These are phyloP conservation scores for Helleia helle DNA, from an alignment of 2,888 invertebrate species.

Conservation along the genomic window DNA sequence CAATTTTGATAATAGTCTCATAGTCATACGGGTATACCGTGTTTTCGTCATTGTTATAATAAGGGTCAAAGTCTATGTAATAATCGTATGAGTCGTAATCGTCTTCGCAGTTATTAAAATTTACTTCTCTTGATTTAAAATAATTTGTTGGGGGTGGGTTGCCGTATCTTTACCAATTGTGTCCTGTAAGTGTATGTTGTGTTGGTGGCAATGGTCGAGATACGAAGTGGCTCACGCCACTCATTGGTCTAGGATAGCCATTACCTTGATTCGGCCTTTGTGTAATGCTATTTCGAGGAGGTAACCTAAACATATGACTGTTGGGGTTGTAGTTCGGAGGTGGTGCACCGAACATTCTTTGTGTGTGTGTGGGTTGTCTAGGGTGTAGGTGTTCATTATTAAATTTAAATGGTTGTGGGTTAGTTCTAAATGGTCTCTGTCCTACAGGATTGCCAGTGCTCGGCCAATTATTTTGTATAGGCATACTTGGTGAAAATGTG, in stretches of 20 bases:
- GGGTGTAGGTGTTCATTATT: neutral
- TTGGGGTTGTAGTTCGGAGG: slow-evolving; percentile 11
- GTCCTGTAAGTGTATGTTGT: slow-evolving; percentile 13
- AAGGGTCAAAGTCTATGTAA: neutral
- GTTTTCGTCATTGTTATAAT: slow-evolving; percentile 3
- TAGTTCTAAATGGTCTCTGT: neutral
- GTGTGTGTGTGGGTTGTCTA: neutral
- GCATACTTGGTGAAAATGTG: neutral
- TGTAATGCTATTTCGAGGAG: neutral
- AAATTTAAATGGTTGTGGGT: neutral
- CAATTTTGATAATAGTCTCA: neutral
- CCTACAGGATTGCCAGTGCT: neutral
- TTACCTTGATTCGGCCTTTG: neutral
- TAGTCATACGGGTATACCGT: neutral
- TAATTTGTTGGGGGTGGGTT: slow-evolving; percentile 23
- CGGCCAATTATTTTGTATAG: neutral
- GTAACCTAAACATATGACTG: slow-evolving; percentile 8
- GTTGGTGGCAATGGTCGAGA: slow-evolving; percentile 5
- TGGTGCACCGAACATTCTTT: slow-evolving; percentile 6
- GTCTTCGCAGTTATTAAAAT: slow-evolving; percentile 17
- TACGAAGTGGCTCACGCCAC: slow-evolving; percentile 13
- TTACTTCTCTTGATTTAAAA: slow-evolving; percentile 22
- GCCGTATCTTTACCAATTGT: slow-evolving; percentile 20
- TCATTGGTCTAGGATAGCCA: slow-evolving; percentile 12
- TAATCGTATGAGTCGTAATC: slow-evolving; percentile 2